Evolutionary conservation across 2,888 invertebrate species (phyloP), one percentile per base, ranked within the genome.

Genomic region (Gibbula magus): DNA sequence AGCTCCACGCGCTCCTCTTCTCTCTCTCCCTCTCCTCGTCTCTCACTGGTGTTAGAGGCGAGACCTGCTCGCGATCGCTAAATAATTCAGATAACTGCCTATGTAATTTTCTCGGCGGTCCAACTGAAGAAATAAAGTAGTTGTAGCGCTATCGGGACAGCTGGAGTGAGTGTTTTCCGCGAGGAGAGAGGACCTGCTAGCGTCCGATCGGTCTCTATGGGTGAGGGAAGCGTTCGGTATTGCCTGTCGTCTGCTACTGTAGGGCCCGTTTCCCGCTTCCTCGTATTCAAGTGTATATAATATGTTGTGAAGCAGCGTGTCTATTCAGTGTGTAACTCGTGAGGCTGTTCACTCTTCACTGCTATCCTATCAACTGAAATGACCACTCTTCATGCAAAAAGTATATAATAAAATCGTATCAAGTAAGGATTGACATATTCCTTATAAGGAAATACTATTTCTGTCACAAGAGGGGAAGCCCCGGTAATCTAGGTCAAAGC

Each of bases 61-160:
- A 61, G 61, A 61, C 61, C 61, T 61, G 61, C 61, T 61, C 29
- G 61, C 61, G 61, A 25, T 61, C 29, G 61, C 61, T 61, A 61
- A 61, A 61, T 61, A 61, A 61, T 61, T 61, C 61, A 61, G 25
- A 61, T 61, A 61, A 45, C 61, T 25, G 61, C 25, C 29, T 29
- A 61, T 61, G 61, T 61, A 61, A 61, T 61, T 45, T 61, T 61
- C 61, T 61, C 29, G 25, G 61, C 29, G 61, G 61, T 29, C 61
- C 61, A 29, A 29, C 61, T 29, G 29, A 61, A 61, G 61, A 61
- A 61, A 61, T 61, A 61, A 45, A 61, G 61, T 61, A 61, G 29
- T 61, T 61, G 25, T 29, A 25, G 61, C 29, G 45, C 45, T 10
- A 29, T 61, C 22, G 61, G 61, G 61, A 61, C 29, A 61, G 61